Percentiles rank a stretch among this genome's conserved stretches.
phyloP scores from a whole-genome alignment of 92 coral and sea anemone species.

The Nematostella vectensis region DNA sequence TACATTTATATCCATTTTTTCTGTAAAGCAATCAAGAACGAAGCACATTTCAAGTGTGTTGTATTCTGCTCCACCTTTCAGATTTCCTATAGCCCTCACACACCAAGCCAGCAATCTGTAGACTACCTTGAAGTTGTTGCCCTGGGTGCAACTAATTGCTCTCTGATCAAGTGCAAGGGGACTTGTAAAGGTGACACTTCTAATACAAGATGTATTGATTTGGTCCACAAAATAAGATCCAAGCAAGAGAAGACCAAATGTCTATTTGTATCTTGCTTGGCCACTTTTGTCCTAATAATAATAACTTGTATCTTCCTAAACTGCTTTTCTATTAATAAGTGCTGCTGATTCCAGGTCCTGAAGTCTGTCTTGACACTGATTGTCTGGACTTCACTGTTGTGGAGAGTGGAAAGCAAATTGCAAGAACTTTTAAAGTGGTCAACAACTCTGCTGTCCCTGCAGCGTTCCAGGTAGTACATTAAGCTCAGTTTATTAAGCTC shows the following conservation, averaged over 20 bases:
- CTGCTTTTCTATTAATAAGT: not conserved
- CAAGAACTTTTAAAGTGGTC: constrained; percentile 65
- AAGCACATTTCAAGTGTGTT: not conserved
- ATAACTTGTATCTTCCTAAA: too few species aligned
- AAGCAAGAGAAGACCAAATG: too few species aligned
- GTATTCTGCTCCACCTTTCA: constrained; percentile 3
- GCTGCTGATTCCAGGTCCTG: constrained; percentile 45
- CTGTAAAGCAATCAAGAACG: too few species aligned
- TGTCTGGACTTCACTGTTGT: constrained; percentile 82
- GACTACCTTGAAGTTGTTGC: constrained; percentile 90
- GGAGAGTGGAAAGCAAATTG: constrained; percentile 59
- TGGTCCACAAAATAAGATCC: too few species aligned
- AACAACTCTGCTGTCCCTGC: constrained; percentile 72
- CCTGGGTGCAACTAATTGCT: constrained; percentile 89
- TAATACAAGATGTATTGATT: too few species aligned
- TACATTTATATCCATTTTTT: too few species aligned
- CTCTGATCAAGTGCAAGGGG: constrained; percentile 78
- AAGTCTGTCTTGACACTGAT: constrained; percentile 51
- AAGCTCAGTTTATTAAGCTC: too few species aligned
- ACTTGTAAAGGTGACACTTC: constrained; percentile 90
- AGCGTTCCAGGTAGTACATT: constrained; percentile 68
- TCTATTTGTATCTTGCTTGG: too few species aligned
- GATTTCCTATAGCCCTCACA: constrained; percentile 71
- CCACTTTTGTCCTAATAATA: too few species aligned
- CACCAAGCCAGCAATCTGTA: constrained; percentile 42